phyloP scores from a whole-genome alignment of 1,140 invertebrate species.

The Habropoda laboriosa region DNA sequence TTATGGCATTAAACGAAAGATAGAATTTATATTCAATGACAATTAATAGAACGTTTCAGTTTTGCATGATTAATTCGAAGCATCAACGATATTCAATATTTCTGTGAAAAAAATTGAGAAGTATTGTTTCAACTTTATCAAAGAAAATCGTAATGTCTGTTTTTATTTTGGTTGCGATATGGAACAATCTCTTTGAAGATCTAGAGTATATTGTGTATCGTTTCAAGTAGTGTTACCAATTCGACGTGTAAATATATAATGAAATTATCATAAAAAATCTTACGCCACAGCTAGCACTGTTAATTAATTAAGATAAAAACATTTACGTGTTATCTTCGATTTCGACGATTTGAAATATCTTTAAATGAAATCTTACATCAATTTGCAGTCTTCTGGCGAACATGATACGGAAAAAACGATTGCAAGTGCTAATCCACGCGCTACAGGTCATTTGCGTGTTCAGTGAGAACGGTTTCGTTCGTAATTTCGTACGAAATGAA shows the following conservation, averaged over 20 bases:
- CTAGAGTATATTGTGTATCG: neutral
- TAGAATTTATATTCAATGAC: neutral
- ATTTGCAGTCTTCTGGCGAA: neutral
- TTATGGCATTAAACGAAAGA: neutral
- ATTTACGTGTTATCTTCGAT: neutral
- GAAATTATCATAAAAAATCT: neutral
- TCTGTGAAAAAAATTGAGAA: neutral
- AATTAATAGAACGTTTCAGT: neutral
- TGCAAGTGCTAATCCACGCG: constrained; percentile 54
- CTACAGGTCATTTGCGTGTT: constrained; percentile 54
- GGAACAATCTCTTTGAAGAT: neutral
- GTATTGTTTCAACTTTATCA: neutral
- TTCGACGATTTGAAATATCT: neutral
- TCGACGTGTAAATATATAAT: neutral
- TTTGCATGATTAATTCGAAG: neutral
- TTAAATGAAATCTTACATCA: neutral
- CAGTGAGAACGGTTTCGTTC: constrained; percentile 37
- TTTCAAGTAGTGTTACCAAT: neutral
- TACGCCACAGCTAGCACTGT: neutral
- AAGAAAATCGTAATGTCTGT: neutral
- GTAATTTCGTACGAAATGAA: constrained; percentile 2
- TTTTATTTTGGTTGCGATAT: neutral
- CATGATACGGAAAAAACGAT: constrained; percentile 60
- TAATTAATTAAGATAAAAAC: constrained; percentile 1
- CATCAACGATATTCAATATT: neutral